Evolutionary conservation across 2,888 invertebrate species (phyloP).

Genomic region (Polydrusus cervinus): DNA sequence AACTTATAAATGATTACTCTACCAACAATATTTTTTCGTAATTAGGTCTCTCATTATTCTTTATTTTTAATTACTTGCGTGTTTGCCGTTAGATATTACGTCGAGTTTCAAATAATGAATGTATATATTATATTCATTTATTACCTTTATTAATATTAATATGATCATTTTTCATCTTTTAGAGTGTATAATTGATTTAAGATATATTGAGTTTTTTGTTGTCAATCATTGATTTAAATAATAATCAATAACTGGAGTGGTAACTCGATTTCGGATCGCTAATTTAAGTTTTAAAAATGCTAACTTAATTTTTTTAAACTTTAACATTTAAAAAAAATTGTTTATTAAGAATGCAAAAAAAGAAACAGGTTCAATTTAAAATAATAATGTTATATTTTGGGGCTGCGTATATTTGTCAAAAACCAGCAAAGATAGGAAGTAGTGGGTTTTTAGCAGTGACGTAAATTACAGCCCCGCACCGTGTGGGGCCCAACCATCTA

Average conservation of each 20-base stretch:
- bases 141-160: conserved; percentile 5
- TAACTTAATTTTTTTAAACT: background rate
- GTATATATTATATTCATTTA: background rate
- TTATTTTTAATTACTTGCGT: background rate
- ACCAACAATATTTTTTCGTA: background rate
- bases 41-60: background rate
- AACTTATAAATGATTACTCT: background rate
- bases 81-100: background rate
- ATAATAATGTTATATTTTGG: too few species aligned
- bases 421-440: too few species aligned
- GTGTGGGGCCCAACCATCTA: too few species aligned
- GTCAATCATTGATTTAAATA: background rate
- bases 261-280: background rate
- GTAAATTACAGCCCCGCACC: too few species aligned
- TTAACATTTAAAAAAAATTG: too few species aligned
- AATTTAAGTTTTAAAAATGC: too few species aligned
- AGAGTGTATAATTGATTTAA: background rate
- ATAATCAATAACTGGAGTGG: too few species aligned
- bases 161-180: background rate
- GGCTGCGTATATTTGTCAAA: too few species aligned
- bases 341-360: too few species aligned
- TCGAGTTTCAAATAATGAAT: background rate
- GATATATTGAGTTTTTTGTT: background rate
- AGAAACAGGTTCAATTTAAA: too few species aligned
- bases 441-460: too few species aligned